phyloP scores from a whole-genome alignment of 1,140 invertebrate species.

The Ectropis grisescens region DNA sequence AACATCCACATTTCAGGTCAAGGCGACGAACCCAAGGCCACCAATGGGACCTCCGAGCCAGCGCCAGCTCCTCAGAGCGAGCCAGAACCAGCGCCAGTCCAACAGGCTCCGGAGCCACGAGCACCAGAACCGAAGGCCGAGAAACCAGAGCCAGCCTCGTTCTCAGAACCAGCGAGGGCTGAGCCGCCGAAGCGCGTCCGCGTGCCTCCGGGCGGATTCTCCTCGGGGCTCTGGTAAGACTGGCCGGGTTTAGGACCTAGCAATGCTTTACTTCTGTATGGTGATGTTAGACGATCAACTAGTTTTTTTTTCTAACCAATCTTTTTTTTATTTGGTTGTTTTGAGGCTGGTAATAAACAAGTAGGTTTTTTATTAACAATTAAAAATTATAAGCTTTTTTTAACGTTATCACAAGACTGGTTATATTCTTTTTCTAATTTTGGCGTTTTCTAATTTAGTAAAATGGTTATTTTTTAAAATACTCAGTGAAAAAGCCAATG shows the following conservation, averaged over 20 bases:
- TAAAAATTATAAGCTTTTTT: too few relatives aligned
- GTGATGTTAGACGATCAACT: too few relatives aligned
- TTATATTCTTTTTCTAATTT: too few relatives aligned
- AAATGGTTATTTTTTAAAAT: too few relatives aligned
- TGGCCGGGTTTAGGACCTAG: slow-evolving; percentile 12
- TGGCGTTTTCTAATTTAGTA: too few relatives aligned
- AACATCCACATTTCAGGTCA: slow-evolving; percentile 28
- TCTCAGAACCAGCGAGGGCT: slow-evolving; percentile 14
- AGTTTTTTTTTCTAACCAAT: too few relatives aligned
- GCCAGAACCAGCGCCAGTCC: slow-evolving; percentile 6
- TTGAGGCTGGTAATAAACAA: too few relatives aligned
- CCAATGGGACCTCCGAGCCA: slow-evolving; percentile 26
- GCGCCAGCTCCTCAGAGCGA: slow-evolving; percentile 5
- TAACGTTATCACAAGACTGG: too few relatives aligned
- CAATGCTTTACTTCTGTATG: slow-evolving; percentile 21
- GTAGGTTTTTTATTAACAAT: too few relatives aligned
- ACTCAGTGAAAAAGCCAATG: too few relatives aligned
- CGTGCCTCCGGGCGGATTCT: slow-evolving; percentile 72
- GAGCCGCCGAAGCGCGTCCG: slow-evolving; percentile 54
- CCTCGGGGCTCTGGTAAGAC: slow-evolving; percentile 71
- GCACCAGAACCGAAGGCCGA: background rate
- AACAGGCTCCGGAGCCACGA: slow-evolving; percentile 5
- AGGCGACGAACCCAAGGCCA: slow-evolving; percentile 25
- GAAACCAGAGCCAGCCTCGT: slow-evolving; percentile 11
- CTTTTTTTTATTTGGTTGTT: too few relatives aligned